phyloP scores from a whole-genome alignment of 2,888 invertebrate genomes.

The Gandaritis pyraliata region DNA sequence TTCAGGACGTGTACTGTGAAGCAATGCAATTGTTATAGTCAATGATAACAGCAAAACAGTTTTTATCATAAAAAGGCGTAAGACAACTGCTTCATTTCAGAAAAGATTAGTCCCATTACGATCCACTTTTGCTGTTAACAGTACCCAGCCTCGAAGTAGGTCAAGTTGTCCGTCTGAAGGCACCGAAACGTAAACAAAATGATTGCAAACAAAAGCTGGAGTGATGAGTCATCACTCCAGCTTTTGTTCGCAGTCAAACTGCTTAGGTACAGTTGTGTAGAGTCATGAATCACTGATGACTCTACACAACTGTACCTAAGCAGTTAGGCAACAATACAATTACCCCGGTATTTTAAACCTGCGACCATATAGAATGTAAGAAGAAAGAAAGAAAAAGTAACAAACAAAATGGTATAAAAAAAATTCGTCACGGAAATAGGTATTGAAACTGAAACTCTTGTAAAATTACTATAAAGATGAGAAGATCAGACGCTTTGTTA shows the following conservation, averaged over 20 bases:
- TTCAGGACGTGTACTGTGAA: too few relatives aligned
- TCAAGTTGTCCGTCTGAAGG: slow-evolving; percentile 16
- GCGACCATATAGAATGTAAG: too few relatives aligned
- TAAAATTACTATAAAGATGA: too few relatives aligned
- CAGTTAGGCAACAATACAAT: not conserved
- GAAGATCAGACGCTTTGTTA: too few relatives aligned
- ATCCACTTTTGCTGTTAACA: not conserved
- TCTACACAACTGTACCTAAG: slow-evolving; percentile 3
- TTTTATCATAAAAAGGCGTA: too few relatives aligned
- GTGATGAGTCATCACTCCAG: too few relatives aligned
- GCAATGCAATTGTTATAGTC: too few relatives aligned
- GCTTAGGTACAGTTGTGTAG: slow-evolving; percentile 1
- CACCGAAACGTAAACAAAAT: slow-evolving; percentile 24
- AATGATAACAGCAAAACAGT: too few relatives aligned
- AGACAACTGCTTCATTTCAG: not conserved
- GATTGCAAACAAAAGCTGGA: slow-evolving; percentile 14
- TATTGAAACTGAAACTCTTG: too few relatives aligned
- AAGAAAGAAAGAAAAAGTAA: too few relatives aligned
- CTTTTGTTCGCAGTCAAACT: slow-evolving; percentile 13
- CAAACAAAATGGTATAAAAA: too few relatives aligned
- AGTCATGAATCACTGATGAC: slow-evolving; percentile 15
- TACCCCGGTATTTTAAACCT: slow-evolving; percentile 1
- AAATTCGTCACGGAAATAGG: too few relatives aligned
- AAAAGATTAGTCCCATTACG: not conserved
- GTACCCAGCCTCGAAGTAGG: slow-evolving; percentile 12